phyloP scores from a whole-genome alignment of 2,113 vertebrate species.

The Caretta caretta region DNA sequence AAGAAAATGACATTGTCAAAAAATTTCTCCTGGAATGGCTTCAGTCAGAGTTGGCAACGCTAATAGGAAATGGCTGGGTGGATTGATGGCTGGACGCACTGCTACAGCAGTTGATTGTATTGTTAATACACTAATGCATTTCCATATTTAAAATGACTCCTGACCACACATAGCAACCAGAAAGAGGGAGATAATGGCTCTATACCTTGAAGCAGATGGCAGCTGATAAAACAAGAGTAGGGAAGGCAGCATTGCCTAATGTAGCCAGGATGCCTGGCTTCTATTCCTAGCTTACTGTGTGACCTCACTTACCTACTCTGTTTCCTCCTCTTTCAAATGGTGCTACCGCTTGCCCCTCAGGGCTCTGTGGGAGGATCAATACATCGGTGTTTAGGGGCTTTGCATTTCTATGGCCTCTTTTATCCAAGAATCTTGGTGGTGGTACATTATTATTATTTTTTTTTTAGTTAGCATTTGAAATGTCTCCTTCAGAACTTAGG shows the following conservation, averaged over 20 bases:
- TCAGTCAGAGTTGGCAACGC: no score
- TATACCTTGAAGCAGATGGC: not conserved
- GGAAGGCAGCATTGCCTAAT: not conserved
- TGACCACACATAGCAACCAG: not conserved
- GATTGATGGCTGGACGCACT: not conserved
- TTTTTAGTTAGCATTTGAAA: not conserved
- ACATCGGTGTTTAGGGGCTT: not conserved
- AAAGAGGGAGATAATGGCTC: not conserved
- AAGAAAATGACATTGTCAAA: no score
- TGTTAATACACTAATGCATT: fast-evolving
- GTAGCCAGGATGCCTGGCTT: not conserved
- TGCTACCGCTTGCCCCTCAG: not conserved
- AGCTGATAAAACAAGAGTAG: not conserved
- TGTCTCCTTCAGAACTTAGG: not conserved
- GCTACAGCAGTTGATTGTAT: fast-evolving
- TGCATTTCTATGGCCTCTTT: fast-evolving
- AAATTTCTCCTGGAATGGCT: no score
- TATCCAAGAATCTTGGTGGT: not conserved
- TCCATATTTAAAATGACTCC: not conserved
- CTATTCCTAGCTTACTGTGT: not conserved
- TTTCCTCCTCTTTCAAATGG: not conserved
- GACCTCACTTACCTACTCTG: not conserved
- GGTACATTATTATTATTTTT: not conserved
- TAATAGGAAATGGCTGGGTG: not conserved
- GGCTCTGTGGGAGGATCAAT: not conserved